phyloP scores from a whole-genome alignment of 2,888 invertebrate species.

The Heliconius hortense region DNA sequence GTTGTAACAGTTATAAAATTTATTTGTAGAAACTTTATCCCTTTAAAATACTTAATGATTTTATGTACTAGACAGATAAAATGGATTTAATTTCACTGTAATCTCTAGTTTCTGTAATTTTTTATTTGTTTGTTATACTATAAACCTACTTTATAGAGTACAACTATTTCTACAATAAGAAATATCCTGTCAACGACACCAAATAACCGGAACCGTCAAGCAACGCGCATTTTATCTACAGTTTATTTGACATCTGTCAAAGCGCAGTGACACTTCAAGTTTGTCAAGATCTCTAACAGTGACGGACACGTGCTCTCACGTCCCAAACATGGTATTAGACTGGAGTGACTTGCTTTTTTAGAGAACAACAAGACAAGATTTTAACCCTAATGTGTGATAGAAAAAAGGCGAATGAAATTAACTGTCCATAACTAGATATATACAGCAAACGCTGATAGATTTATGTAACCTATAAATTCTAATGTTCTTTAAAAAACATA shows the following conservation, averaged over 20 bases:
- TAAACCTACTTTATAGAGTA: neutral
- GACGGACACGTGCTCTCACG: conserved; percentile 30
- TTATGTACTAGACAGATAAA: neutral
- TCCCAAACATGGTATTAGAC: conserved; percentile 22
- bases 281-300: conserved; percentile 31
- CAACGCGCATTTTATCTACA: conserved; percentile 28
- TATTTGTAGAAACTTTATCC: neutral
- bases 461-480: neutral
- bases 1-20: conserved; percentile 5
- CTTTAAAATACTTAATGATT: neutral
- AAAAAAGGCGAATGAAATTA: neutral
- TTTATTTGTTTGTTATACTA: neutral
- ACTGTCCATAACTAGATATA: neutral
- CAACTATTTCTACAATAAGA: conserved; percentile 9
- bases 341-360: conserved; percentile 27
- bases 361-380: neutral
- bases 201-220: conserved; percentile 31
- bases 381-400: neutral
- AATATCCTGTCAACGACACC: conserved; percentile 19
- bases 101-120: no score
- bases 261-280: conserved; percentile 34
- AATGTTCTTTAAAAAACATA: conserved; percentile 7
- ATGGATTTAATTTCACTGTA: no score
- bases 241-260: conserved; percentile 41
- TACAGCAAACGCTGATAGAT: neutral